Percentiles rank a stretch among this genome's conserved stretches.
phyloP scores from a whole-genome alignment of 2,888 invertebrate species.

The Drosophila helvetica region DNA sequence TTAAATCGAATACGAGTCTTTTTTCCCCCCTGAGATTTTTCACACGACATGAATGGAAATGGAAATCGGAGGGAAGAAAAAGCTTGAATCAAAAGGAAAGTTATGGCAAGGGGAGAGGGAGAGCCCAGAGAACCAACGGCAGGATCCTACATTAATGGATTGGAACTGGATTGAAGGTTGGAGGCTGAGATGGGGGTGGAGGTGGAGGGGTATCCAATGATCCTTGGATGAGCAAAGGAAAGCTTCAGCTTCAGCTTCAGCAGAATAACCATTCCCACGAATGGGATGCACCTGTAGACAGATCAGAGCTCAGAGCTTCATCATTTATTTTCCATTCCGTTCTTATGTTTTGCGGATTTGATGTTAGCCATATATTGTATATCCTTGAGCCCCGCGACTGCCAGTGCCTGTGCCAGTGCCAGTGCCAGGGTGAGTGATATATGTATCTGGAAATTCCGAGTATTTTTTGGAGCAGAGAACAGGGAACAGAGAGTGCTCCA shows the following conservation, averaged over 20 bases:
- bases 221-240: too few relatives aligned
- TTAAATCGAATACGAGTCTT: slow-evolving; percentile 48
- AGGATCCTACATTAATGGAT: too few relatives aligned
- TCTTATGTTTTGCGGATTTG: background rate
- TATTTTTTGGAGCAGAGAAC: slow-evolving; percentile 53
- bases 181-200: too few relatives aligned
- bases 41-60: slow-evolving; percentile 8
- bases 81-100: background rate
- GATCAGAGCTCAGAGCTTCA: background rate
- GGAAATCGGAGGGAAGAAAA: background rate
- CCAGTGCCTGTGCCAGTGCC: background rate
- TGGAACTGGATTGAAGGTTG: too few relatives aligned
- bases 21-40: slow-evolving; percentile 8
- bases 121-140: too few relatives aligned
- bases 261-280: background rate
- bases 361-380: slow-evolving; percentile 6
- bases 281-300: background rate
- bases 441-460: slow-evolving; percentile 54
- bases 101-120: too few relatives aligned
- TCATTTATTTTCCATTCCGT: background rate
- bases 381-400: slow-evolving; percentile 11
- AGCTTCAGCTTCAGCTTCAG: too few relatives aligned
- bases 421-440: slow-evolving; percentile 36
- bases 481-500: slow-evolving; percentile 35
- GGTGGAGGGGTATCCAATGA: too few relatives aligned